Evolutionary conservation across 2,797 vertebrate genomes (phyloP).

Genomic region (Rhinichthys osculus): DNA sequence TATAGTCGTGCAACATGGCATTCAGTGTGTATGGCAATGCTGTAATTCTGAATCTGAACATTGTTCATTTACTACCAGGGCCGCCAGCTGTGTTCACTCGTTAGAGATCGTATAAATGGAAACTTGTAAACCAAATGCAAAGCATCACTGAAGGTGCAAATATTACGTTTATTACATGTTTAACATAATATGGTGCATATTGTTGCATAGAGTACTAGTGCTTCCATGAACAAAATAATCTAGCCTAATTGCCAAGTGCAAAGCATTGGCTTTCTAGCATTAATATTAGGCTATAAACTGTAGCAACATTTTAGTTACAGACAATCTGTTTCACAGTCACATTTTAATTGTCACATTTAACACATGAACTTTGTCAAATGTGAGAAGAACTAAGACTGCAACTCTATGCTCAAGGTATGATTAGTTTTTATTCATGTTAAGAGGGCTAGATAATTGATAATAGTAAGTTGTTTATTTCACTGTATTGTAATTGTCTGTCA

Average conservation of each 20-base stretch:
- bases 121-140: slow-evolving; percentile 37
- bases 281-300: no score
- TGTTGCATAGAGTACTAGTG: not conserved
- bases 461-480: no score
- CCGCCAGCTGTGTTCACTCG: slow-evolving; percentile 16
- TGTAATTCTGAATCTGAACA: slow-evolving; percentile 16
- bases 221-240: not conserved
- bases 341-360: no score
- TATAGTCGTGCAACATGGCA: not conserved
- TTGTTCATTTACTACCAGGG: slow-evolving; percentile 40
- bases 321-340: no score
- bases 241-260: not conserved
- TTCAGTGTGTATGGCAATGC: slow-evolving; percentile 19
- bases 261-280: no score
- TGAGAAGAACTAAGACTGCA: no score
- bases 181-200: not conserved
- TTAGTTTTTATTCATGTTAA: no score
- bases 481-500: not conserved
- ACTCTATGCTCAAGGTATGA: not conserved
- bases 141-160: slow-evolving; percentile 30
- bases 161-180: not conserved
- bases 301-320: no score
- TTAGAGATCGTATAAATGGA: slow-evolving; percentile 48
- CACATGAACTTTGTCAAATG: no score
- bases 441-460: not conserved